A percentile compares a stretch with the other conserved stretches of the same genome.
These are phyloP conservation scores for Alethe castanea DNA, from an alignment of 2,113 vertebrate genomes.

Conservation along the genomic window DNA sequence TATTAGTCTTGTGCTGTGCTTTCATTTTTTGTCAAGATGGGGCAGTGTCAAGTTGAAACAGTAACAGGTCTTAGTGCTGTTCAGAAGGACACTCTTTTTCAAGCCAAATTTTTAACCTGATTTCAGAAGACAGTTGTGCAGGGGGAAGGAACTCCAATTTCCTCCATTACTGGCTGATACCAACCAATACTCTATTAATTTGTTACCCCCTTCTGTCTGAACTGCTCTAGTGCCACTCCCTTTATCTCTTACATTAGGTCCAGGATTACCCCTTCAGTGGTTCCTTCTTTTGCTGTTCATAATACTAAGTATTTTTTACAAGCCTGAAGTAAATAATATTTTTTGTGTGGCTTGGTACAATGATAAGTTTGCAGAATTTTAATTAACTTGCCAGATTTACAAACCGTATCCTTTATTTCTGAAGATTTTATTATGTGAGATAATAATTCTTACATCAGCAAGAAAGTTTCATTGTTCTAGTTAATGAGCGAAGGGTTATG, in stretches of 20 bases:
- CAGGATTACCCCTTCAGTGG: neutral
- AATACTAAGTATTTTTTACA: neutral
- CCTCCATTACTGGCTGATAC: neutral
- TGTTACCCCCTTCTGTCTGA: neutral
- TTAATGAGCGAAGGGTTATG: neutral
- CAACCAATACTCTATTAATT: neutral
- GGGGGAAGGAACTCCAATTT: neutral
- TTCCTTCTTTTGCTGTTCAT: neutral
- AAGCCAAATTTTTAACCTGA: neutral
- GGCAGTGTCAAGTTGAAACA: neutral
- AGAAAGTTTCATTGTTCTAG: neutral
- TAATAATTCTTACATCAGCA: neutral
- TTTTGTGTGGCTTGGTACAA: neutral
- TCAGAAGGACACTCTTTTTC: neutral
- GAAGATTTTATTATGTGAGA: neutral
- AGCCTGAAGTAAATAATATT: neutral
- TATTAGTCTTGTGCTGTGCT: neutral
- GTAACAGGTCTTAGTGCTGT: neutral
- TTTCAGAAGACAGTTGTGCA: neutral
- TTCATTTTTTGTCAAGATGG: neutral
- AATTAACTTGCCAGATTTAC: neutral
- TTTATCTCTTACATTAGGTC: neutral
- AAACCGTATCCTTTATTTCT: neutral
- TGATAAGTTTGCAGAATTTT: neutral
- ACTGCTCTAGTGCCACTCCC: neutral